phyloP scores from a whole-genome alignment of 2,888 invertebrate genomes.

The Drosophila recens region DNA sequence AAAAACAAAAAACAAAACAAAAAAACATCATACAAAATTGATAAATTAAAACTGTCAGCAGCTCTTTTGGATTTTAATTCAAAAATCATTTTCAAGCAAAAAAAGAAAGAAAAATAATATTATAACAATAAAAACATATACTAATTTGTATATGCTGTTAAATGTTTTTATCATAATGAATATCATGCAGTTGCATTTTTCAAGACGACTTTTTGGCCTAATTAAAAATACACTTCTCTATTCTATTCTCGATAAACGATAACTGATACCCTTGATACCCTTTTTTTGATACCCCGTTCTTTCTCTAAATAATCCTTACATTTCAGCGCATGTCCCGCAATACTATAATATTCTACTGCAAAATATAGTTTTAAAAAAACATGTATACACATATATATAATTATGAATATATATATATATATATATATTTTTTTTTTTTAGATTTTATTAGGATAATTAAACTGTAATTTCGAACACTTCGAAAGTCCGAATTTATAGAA shows the following conservation, averaged over 20 bases:
- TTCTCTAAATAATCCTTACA: constrained; percentile 21
- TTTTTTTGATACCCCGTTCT: not conserved
- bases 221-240: constrained; percentile 30
- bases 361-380: constrained; percentile 46
- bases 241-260: constrained; percentile 1
- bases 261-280: constrained; percentile 8
- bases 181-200: constrained; percentile 75
- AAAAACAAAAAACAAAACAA: not conserved
- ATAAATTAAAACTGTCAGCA: constrained; percentile 48
- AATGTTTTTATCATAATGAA: constrained; percentile 35
- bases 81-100: constrained; percentile 39
- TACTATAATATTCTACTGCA: constrained; percentile 37
- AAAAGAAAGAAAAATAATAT: constrained; percentile 12
- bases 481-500: constrained; percentile 82
- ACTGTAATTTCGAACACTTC: constrained; percentile 77
- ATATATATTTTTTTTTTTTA: constrained; percentile 60
- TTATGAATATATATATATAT: constrained; percentile 29
- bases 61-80: constrained; percentile 59
- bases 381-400: constrained; percentile 19
- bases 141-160: constrained; percentile 45
- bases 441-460: constrained; percentile 70
- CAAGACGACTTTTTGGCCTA: constrained; percentile 61
- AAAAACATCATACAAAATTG: constrained; percentile 40
- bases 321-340: constrained; percentile 52
- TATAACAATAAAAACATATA: constrained; percentile 8